phyloP scores from a whole-genome alignment of 2,113 vertebrate species.

The Synodontis membranacea region DNA sequence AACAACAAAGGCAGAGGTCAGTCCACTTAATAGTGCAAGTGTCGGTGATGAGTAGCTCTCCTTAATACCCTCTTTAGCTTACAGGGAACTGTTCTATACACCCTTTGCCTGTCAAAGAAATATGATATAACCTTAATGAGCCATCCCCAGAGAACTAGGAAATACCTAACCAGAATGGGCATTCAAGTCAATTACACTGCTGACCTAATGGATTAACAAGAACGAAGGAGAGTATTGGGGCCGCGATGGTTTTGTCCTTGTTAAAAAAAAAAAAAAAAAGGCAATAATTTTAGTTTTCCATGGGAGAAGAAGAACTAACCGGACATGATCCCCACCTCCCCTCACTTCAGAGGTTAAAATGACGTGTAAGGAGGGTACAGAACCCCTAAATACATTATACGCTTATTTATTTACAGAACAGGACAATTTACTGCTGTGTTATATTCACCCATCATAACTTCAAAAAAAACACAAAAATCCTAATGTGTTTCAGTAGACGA shows the following conservation, averaged over 20 bases:
- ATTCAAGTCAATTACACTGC: not conserved
- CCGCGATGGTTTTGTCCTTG: not conserved
- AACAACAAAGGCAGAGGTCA: conserved; percentile 36
- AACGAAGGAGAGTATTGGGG: not conserved
- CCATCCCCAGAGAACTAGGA: not conserved
- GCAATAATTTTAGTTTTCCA: not conserved
- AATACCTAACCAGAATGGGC: not conserved
- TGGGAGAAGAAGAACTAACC: not conserved
- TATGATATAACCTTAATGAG: not conserved
- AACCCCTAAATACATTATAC: not conserved
- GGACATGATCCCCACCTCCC: not conserved
- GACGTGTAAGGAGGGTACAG: not conserved
- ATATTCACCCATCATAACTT: not conserved
- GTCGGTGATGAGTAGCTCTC: conserved; percentile 11
- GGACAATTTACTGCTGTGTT: not conserved
- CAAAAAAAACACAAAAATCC: not conserved
- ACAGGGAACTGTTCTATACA: not conserved
- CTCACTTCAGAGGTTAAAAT: not conserved
- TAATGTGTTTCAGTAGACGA: not conserved
- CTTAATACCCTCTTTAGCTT: conserved; percentile 20
- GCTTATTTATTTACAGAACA: not conserved
- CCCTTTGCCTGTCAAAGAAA: not conserved
- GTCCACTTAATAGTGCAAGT: conserved; percentile 28
- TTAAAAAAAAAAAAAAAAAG: not conserved
- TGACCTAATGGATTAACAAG: not conserved